Conservation (phyloP, 2,797 vertebrate genomes). For the Mico argentatus region DNA sequence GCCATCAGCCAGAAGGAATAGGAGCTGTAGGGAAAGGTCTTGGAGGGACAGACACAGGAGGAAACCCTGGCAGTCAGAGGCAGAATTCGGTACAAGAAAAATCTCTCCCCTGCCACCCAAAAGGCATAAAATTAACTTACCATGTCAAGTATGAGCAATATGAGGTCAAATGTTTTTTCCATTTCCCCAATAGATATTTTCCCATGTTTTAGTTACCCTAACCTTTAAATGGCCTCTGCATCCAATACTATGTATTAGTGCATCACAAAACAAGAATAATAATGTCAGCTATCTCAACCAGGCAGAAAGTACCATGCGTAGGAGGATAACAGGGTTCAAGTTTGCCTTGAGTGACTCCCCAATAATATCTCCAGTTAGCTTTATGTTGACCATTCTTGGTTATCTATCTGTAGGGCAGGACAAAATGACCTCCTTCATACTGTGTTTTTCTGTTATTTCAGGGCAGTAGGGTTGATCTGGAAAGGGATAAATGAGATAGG, state of each 20-base stretch:
- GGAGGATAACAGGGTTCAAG: not conserved
- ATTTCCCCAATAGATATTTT: not conserved
- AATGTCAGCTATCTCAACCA: not conserved
- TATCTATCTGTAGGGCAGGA: not conserved
- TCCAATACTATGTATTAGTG: not conserved
- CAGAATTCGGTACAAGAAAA: not conserved
- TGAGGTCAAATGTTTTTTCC: not conserved
- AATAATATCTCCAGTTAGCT: not conserved
- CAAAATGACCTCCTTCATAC: not conserved
- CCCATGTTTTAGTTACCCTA: not conserved
- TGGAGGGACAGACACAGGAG: not conserved
- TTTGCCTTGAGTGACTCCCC: not conserved
- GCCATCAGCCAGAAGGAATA: not conserved
- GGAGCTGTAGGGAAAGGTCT: not conserved
- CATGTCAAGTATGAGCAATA: not conserved
- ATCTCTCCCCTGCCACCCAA: not conserved
- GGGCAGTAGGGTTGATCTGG: not conserved
- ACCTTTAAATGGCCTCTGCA: not conserved
- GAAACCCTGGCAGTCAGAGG: not conserved
- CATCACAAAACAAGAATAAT: not conserved
- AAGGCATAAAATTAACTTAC: constrained; percentile 4
- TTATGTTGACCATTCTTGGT: not conserved
- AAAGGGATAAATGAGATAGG: not conserved
- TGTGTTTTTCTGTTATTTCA: not conserved
- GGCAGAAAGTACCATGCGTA: not conserved